Evolutionary conservation across 2,888 invertebrate species (phyloP), one percentile per base, ranked within the genome.

Genomic region (Tiliacea aurago): DNA sequence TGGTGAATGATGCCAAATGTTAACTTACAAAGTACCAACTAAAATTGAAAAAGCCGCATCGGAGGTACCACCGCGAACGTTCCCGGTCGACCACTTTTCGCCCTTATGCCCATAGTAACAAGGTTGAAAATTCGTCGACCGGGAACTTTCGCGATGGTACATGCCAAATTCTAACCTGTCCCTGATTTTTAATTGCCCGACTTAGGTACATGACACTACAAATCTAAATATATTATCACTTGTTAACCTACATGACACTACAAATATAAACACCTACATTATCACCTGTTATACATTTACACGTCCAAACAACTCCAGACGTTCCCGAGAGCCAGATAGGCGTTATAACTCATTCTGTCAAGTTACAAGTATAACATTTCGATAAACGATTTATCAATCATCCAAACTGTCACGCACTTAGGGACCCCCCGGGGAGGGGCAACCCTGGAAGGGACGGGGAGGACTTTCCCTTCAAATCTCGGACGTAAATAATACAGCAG

Each of bases 371-470:
- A 87, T 84, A 79, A 83, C 83, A 76, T 87, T 87, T 89, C 80
- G 87, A 77, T 81, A 81, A 84, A 81, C 85, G 87, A 91, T 92
- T 90, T 90, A 92, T 93, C 91, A 93, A 91, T 90, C 91, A 88
- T 88, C 76, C 82, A 68, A 81, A 84, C 78, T 87, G 89, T 88
- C 89, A 89, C 87, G 83, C 79, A 77, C 82, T 85, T 78, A 83
- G 83, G 83, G 82, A 86, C 78, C 56, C 56, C 67, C 53, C 61
- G 0, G 20, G 62, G 74, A 65, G 49, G 47, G 23, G 43, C 15
- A 20, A 20, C 43, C 23, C 47, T 65, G 61, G 55, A 51, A 65
- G 74, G 76, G 53, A 65, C 45, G 69, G 62, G 62, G 66, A 70
- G 73, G 55, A 61, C 28, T 28, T 70, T 55, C 71, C 64, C 71